phyloP scores from a whole-genome alignment of 2,888 invertebrate genomes.

The Neoaliturus tenellus region DNA sequence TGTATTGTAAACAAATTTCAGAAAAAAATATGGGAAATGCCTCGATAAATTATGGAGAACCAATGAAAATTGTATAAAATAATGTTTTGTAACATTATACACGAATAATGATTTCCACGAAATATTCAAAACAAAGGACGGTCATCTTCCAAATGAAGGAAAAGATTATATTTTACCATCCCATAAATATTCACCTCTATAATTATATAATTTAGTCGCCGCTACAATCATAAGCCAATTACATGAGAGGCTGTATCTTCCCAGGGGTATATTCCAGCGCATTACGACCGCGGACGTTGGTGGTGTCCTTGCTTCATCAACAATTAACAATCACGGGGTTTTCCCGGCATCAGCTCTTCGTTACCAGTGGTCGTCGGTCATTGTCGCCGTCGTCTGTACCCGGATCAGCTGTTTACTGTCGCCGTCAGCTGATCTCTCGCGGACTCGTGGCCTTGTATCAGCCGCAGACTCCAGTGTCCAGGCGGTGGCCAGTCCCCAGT shows the following conservation, averaged over 20 bases:
- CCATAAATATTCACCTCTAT: too few relatives aligned
- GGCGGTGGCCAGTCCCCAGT: not conserved
- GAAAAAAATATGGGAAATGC: too few relatives aligned
- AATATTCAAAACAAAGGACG: too few relatives aligned
- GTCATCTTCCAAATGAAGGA: too few relatives aligned
- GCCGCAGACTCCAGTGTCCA: not conserved
- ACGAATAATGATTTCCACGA: too few relatives aligned
- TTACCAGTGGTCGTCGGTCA: not conserved
- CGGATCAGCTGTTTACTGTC: not conserved
- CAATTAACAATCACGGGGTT: not conserved
- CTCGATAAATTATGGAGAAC: too few relatives aligned
- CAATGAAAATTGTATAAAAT: too few relatives aligned
- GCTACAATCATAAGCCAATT: not conserved
- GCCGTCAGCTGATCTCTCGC: not conserved
- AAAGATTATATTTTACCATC: too few relatives aligned
- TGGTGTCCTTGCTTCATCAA: not conserved
- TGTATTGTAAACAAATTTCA: too few relatives aligned
- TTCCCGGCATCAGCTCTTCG: not conserved
- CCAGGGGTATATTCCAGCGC: not conserved
- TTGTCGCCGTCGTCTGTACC: not conserved
- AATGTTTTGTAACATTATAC: too few relatives aligned
- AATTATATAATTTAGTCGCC: not conserved
- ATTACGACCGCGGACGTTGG: not conserved
- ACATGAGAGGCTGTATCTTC: not conserved
- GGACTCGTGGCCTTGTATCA: not conserved